Percentiles rank a stretch among this genome's conserved stretches.
These are phyloP conservation scores for Melanotus villosus DNA, from an alignment of 2,888 invertebrate species.

Conservation along the genomic window DNA sequence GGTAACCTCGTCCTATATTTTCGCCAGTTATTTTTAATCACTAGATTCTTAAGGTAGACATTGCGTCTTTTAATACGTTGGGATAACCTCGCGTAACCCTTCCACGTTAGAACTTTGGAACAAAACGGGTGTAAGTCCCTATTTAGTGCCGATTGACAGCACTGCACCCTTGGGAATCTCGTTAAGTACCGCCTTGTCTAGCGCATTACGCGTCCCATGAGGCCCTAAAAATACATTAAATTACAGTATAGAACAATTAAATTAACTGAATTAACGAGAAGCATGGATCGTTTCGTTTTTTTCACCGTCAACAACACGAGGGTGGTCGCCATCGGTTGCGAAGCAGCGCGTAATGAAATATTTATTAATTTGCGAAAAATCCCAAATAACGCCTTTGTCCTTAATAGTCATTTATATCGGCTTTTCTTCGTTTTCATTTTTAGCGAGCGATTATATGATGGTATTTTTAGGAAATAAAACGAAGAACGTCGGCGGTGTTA, in stretches of 20 bases:
- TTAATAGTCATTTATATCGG: too few species aligned
- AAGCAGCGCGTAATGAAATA: slow-evolving; percentile 10
- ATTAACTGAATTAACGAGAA: slow-evolving; percentile 11
- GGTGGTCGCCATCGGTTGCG: neutral
- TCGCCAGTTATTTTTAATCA: too few species aligned
- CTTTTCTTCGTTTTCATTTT: too few species aligned
- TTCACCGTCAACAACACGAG: slow-evolving; percentile 11
- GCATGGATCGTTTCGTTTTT: neutral
- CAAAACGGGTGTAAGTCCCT: slow-evolving; percentile 16
- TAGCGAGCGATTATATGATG: too few species aligned
- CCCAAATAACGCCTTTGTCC: too few species aligned
- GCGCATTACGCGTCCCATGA: slow-evolving; percentile 19
- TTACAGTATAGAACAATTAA: slow-evolving; percentile 27
- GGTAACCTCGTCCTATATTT: too few species aligned
- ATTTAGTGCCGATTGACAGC: slow-evolving; percentile 30
- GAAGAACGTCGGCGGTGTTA: too few species aligned
- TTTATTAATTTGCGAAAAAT: slow-evolving; percentile 14
- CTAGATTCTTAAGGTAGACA: too few species aligned
- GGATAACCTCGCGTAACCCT: slow-evolving; percentile 8
- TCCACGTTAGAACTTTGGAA: neutral
- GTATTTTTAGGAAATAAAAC: too few species aligned
- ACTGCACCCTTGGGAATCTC: slow-evolving; percentile 23
- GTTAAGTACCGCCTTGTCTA: slow-evolving; percentile 31
- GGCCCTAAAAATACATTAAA: slow-evolving; percentile 30
- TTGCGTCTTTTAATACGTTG: too few species aligned